Evolutionary conservation across 2,888 invertebrate genomes (phyloP).

Genomic region (Cataglyphis altisquamis): DNA sequence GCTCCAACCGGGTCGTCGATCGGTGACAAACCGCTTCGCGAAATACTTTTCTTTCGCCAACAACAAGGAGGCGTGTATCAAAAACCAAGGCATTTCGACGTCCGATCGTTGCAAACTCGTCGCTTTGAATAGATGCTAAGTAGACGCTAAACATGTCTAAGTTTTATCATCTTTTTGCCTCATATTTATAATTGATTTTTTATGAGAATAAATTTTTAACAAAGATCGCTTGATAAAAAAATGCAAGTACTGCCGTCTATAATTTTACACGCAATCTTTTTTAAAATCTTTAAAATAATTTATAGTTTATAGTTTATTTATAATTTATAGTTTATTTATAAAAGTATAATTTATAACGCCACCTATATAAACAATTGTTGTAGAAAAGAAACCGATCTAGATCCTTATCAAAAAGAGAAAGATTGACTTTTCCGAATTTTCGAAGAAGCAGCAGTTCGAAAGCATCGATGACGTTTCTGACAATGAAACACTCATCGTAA

Average conservation of each 20-base stretch:
- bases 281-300: too few species aligned
- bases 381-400: neutral
- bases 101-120: conserved; percentile 30
- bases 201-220: too few species aligned
- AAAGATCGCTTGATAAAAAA: too few species aligned
- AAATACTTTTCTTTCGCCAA: conserved; percentile 41
- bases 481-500: too few species aligned
- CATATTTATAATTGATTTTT: too few species aligned
- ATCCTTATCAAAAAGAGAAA: neutral
- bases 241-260: too few species aligned
- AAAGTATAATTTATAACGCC: too few species aligned
- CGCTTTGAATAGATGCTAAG: conserved; percentile 33
- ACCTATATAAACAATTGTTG: neutral
- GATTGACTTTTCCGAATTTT: conserved; percentile 2
- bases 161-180: too few species aligned
- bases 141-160: conserved; percentile 7
- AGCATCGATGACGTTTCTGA: neutral
- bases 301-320: too few species aligned
- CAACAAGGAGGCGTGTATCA: conserved; percentile 14
- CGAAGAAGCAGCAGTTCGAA: neutral
- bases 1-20: conserved; percentile 46
- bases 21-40: conserved; percentile 62
- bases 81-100: neutral
- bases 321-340: too few species aligned
- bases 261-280: too few species aligned